A percentile compares a stretch with the other conserved stretches of the same genome.
phyloP scores from a whole-genome alignment of 2,113 vertebrate genomes.

The Dromiciops gliroides region DNA sequence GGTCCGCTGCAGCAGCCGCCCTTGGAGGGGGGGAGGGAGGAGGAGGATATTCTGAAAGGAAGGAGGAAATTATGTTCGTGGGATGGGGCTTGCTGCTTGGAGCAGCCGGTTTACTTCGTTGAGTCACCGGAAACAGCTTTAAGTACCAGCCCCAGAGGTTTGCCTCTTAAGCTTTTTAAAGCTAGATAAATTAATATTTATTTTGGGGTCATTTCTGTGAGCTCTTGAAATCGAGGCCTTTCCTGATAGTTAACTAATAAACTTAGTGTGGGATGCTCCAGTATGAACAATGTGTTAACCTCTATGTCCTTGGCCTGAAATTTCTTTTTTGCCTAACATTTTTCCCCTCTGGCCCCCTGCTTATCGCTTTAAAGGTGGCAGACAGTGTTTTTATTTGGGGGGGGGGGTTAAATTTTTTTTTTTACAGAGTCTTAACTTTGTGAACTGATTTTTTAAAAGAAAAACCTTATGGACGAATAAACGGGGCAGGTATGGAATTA shows the following conservation, averaged over 20 bases:
- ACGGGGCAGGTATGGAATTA: not conserved
- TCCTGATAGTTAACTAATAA: not conserved
- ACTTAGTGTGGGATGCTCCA: not conserved
- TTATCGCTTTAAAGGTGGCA: not conserved
- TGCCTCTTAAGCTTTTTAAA: not conserved
- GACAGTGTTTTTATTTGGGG: not conserved
- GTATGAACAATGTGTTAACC: conserved; percentile 54
- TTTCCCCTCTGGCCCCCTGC: not conserved
- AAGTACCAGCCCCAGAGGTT: not conserved
- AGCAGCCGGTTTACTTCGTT: not conserved
- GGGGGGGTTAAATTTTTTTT: not conserved
- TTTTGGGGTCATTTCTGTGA: not conserved
- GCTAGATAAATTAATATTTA: not conserved
- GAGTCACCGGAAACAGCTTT: conserved; percentile 48
- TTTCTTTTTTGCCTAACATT: conserved; percentile 27
- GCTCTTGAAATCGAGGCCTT: not conserved
- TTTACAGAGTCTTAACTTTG: not conserved
- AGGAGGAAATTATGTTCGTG: conserved; percentile 45
- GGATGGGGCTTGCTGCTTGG: not conserved
- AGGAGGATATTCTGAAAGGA: not conserved
- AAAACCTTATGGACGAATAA: not conserved
- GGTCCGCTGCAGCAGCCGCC: conserved; percentile 47
- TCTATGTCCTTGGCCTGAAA: conserved; percentile 69
- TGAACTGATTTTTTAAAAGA: not conserved
- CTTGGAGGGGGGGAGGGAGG: conserved; percentile 52